Base-by-base conservation (phyloP, 2,888 invertebrate species). In the Orchestes rusci region DNA sequence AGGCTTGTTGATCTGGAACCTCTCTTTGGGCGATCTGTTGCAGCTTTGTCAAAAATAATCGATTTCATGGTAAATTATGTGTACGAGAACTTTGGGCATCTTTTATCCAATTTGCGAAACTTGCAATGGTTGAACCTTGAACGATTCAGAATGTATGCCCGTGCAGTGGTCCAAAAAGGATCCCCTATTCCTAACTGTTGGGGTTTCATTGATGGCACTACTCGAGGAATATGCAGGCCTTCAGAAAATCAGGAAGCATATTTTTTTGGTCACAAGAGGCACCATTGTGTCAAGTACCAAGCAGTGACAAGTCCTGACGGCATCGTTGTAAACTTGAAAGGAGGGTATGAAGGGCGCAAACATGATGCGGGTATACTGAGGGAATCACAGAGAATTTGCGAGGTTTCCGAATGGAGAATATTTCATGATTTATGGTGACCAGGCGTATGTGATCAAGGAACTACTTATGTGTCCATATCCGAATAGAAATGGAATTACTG, bases 211-310 rank as follows among this genome's bases (percentile, higher is more conserved):
- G 48, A 48, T 39, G 43, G 43, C 3, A 43, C 43, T 4, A 30
- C 47, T 8, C 39, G 52, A 39, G 37, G 41, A 27, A 54, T 54
- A 23, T 54, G 50, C 33, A 32, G 51, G 34, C 52, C 54, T n/a
- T 17, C 20, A 8, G 28, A 31, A 35, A 40, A 43, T 31, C 43
- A 48, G 31, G 43, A 48, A 20, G 40, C 30, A 39, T 39, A 42
- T 34, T 29, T 20, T 36, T 31, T 43, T 16, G 48, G 50, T 34
- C 50, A 54, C 38, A 53, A 51, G 30, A 20, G 43, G 18, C 16
- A 32, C 23, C 53, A 54, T 39, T 54, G 53, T 44, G 29, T 54
- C 5, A 56, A 55, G 39, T 56, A 46, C 42, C 56, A 56, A 37
- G 48, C 51, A 16, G 44, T 53, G n/a, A 16, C 51, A n/a, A 48